Evolutionary conservation across 2,113 vertebrate genomes (phyloP), one percentile per base, ranked within the genome.

Genomic region (Microtus richardsoni): DNA sequence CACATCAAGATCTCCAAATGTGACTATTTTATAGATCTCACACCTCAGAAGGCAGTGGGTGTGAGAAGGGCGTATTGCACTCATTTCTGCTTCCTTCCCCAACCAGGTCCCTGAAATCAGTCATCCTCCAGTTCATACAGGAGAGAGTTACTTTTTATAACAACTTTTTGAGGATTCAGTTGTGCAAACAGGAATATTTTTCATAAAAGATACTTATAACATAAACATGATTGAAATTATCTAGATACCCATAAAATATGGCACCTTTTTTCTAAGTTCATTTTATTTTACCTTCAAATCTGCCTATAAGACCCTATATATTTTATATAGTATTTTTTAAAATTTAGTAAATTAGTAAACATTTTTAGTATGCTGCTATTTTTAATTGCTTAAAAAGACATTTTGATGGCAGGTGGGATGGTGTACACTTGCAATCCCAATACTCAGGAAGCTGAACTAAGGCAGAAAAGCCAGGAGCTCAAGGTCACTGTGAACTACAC

Each of bases 341-440:
- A 41, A 41, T 39, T 88, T 17, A 95, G n/a, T 58, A 92, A 80
- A 91, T 83, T 49, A 90, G 21, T 49, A 87, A 74, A 54, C 28
- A 87, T 66, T 73, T 89, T 87, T 68, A 78, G 28, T 14, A 78
- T 86, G 49, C 62, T 75, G 74, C 30, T 84, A 9, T n/a, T 68
- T 49, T 85, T 90, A 47, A 62, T 88, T 92, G 92, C 11, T 84
- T 84, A 75, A 95, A 79, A 66, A 85, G 82, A 64, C 82, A 62
- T 14, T 58, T n/a, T 41, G 22, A 54, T 79, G n/a, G 24, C 16
- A 62, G 82, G 36, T 28, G 33, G 39, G 36, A 41, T 84, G 82
- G 49, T 19, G 7, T 26, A 64, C 7, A 30, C 13, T 60, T 64
- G 26, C 30, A 66, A 30, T 41, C 12, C 80, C n/a, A 41, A 39